Evolutionary conservation across 2,888 invertebrate genomes (phyloP), one percentile per base, ranked within the genome.

Genomic region (Oxystoma pomonae): DNA sequence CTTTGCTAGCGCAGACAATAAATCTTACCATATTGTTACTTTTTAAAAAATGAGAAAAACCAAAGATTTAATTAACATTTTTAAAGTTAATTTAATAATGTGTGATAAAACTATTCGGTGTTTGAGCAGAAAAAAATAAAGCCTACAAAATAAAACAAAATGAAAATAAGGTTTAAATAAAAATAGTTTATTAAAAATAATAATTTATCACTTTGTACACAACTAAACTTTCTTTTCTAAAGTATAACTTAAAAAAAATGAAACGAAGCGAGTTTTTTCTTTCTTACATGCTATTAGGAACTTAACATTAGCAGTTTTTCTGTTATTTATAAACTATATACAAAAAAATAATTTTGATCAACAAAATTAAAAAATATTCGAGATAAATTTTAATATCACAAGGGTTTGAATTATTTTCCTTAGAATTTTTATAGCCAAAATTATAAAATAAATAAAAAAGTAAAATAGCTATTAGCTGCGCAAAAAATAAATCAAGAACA

Each of bases 101-200:
- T n/a, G n/a, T n/a, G n/a, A n/a, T n/a, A n/a, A n/a, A n/a, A n/a
- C n/a, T n/a, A n/a, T n/a, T n/a, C n/a, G n/a, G n/a, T n/a, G n/a
- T n/a, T n/a, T n/a, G n/a, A n/a, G n/a, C n/a, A n/a, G n/a, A n/a
- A n/a, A n/a, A n/a, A n/a, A n/a, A n/a, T n/a, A n/a, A n/a, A n/a
- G n/a, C n/a, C n/a, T n/a, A n/a, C 12, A 35, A 35, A 35, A 35
- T 35, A 35, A 35, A 35, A 35, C 35, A 35, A 35, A 35, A 35
- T 7, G 12, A 35, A 35, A 35, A 7, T 7, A 35, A 35, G 35
- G 3, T 35, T 3, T 7, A 22, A 68, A 65, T 63, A 67, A 70
- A 70, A 69, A 67, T 65, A 63, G 67, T 73, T 72, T 70, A 72
- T 71, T 72, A 71, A 71, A 72, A 71, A 73, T 65, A 67, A 67